Evolutionary conservation across 1,140 invertebrate genomes (phyloP), one percentile per base, ranked within the genome.

Genomic region (Zaprionus nigranus): DNA sequence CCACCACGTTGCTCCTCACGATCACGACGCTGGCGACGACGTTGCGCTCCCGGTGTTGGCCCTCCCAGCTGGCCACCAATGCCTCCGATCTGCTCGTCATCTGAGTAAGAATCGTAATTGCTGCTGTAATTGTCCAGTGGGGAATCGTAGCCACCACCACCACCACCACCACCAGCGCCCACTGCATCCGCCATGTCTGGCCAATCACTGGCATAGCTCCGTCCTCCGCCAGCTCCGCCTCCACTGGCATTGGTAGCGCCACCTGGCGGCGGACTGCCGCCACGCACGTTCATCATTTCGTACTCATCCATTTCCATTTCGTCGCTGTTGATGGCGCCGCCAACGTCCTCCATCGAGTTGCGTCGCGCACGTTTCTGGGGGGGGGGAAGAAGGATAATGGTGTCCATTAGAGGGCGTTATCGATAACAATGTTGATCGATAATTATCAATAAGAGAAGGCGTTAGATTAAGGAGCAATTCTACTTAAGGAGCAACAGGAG

Each of bases 211-310:
- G 30, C 1, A 30, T 69, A 78, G 13, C 3, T 34, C 7, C 65
- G 70, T 20, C 36, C 5, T 2, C 36, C 20, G 20, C 65, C 13
- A 12, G 28, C 13, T 26, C 24, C 1, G n/a, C 40, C 6, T 20
- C n/a, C 1, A 17, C 26, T 22, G 70, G 77, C n/a, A 17, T 17
- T 46, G n/a, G 6, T 36, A 77, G 83, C 38, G 20, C 71, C 65
- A 86, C 91, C 57, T 86, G 91, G 93, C 30, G 94, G 94, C 9
- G 95, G 95, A 58, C 95, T 95, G 36, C 96, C 96, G 57, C 96
- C 96, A 46, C 96, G 94, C 6, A 97, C 94, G 91, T 96, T 96
- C 82, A 97, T 93, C 95, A 96, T 96, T 88, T 97, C 96, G 79
- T 95, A 96, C 82, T 97, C 96, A 58, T 96, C 94, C 72, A 82